Conservation (phyloP, 1,140 invertebrate genomes). For the Harlomillsia oculata region DNA sequence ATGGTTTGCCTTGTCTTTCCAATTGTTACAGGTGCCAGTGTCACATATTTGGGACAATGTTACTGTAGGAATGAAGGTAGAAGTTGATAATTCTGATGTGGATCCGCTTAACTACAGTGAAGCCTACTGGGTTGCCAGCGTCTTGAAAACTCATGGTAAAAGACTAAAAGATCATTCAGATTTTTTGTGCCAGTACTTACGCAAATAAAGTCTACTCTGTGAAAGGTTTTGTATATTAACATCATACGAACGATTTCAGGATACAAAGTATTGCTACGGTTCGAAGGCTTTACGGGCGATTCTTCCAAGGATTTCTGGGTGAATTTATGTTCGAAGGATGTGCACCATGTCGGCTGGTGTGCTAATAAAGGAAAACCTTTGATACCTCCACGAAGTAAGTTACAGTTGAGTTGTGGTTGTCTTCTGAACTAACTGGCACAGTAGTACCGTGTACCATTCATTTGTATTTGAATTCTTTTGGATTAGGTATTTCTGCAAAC, state of each 20-base stretch:
- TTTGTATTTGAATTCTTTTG: background rate
- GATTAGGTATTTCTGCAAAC: conserved; percentile 68
- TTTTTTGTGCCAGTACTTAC: too few relatives aligned
- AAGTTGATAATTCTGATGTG: conserved; percentile 84
- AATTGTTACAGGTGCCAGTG: conserved; percentile 65
- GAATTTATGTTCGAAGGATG: conserved; percentile 80
- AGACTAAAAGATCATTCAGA: background rate
- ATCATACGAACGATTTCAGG: too few relatives aligned
- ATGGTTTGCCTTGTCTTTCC: too few relatives aligned
- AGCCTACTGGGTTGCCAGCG: conserved; percentile 88
- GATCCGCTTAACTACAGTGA: conserved; percentile 57
- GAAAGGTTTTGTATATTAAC: conserved; percentile 9
- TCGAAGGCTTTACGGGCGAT: conserved; percentile 87
- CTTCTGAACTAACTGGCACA: background rate
- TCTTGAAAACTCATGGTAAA: conserved; percentile 66
- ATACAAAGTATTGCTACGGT: conserved; percentile 83
- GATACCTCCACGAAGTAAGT: conserved; percentile 75
- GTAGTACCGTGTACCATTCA: background rate
- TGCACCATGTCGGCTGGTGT: conserved; percentile 95
- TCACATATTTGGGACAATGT: conserved; percentile 88
- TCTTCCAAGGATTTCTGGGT: conserved; percentile 88
- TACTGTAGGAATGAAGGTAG: conserved; percentile 87
- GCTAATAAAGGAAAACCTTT: conserved; percentile 86
- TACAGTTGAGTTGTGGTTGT: background rate
- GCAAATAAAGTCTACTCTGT: too few relatives aligned